Evolutionary conservation across 1,140 invertebrate genomes (phyloP).

Genomic region (Holotrichia oblita): DNA sequence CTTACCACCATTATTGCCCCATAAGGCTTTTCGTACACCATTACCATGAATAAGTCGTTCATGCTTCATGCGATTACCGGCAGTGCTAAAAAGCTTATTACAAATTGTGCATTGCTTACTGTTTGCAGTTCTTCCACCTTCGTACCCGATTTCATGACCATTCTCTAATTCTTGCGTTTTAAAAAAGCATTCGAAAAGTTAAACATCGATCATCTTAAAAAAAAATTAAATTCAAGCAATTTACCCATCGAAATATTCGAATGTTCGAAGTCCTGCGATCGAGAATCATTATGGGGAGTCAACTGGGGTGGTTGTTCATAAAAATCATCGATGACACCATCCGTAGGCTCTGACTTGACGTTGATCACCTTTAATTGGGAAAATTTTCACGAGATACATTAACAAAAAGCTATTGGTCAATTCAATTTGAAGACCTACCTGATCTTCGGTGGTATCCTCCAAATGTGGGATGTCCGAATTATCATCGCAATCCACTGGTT

Average conservation of each 20-base stretch:
- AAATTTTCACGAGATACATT: background rate
- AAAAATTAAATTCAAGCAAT: background rate
- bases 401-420: background rate
- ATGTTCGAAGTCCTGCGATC: background rate
- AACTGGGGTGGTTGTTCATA: slow-evolving; percentile 35
- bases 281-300: background rate
- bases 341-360: slow-evolving; percentile 31
- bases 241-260: slow-evolving; percentile 9
- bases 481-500: slow-evolving; percentile 46
- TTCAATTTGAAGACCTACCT: slow-evolving; percentile 23
- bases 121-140: background rate
- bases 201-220: slow-evolving; percentile 11
- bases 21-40: background rate
- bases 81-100: slow-evolving; percentile 49
- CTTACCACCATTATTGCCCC: background rate
- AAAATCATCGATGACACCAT: slow-evolving; percentile 10
- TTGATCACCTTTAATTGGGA: background rate
- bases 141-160: background rate
- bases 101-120: slow-evolving; percentile 48
- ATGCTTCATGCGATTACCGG: slow-evolving; percentile 48
- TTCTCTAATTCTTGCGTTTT: background rate
- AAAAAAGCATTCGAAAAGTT: background rate
- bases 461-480: background rate
- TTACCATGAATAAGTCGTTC: slow-evolving; percentile 43
- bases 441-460: slow-evolving; percentile 20